These are phyloP conservation scores for Drosophila nigrodunni DNA, from an alignment of 1,140 invertebrate species.

Conservation along the genomic window DNA sequence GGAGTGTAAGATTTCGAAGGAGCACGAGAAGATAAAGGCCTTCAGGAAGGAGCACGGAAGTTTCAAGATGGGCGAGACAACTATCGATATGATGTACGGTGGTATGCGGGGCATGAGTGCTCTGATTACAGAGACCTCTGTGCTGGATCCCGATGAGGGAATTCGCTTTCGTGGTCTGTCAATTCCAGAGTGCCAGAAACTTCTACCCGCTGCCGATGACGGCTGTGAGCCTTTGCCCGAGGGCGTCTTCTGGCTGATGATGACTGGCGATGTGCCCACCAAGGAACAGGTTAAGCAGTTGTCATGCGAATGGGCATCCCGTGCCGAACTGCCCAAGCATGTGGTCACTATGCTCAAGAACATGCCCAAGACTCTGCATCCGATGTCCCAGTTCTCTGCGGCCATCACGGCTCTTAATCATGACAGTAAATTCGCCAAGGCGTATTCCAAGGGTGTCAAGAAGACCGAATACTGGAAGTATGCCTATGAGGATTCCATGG, in stretches of 20 bases:
- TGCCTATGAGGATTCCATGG: conserved; percentile 96
- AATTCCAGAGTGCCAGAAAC: conserved; percentile 90
- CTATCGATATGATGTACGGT: conserved; percentile 90
- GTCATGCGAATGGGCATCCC: conserved; percentile 94
- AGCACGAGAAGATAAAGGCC: conserved; percentile 47
- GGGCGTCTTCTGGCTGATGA: conserved; percentile 96
- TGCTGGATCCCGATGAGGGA: conserved; percentile 96
- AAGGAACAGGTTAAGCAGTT: conserved; percentile 91
- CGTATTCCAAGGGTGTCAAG: conserved; percentile 88
- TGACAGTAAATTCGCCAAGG: conserved; percentile 96
- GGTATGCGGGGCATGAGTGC: conserved; percentile 98
- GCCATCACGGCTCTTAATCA: conserved; percentile 95
- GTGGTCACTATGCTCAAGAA: conserved; percentile 97
- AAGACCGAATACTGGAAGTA: conserved; percentile 87
- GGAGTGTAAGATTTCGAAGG: conserved; percentile 31
- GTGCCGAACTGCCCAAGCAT: conserved; percentile 91
- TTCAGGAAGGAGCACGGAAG: conserved; percentile 34
- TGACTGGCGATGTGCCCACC: conserved; percentile 95
- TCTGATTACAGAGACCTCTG: conserved; percentile 97
- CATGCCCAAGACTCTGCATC: conserved; percentile 95
- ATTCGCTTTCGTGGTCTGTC: conserved; percentile 93
- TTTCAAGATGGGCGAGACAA: conserved; percentile 39
- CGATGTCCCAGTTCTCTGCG: conserved; percentile 97
- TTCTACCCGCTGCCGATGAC: conserved; percentile 93
- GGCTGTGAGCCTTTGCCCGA: conserved; percentile 96